Conservation (phyloP, 2,888 invertebrate genomes). For the Phaedon cochleariae region DNA sequence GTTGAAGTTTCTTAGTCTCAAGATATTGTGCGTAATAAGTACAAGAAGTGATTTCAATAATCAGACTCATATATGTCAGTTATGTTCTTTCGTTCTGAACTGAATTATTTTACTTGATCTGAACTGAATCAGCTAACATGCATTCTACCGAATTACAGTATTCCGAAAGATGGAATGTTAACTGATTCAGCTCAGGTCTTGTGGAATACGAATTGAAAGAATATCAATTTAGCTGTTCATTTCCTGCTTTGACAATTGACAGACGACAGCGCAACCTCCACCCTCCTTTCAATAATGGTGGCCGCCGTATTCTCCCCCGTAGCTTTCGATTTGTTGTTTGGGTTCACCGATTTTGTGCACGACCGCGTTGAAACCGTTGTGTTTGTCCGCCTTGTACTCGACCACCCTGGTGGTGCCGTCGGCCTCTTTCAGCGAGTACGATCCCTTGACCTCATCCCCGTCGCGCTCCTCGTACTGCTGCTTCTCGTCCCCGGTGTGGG, state of each 20-base stretch:
- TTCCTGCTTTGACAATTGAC: not conserved
- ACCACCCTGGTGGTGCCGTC: constrained; percentile 58
- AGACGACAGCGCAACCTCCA: not conserved
- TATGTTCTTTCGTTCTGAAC: too few species aligned
- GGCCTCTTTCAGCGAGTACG: constrained; percentile 67
- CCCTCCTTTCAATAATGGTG: constrained; percentile 37
- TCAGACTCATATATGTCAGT: too few species aligned
- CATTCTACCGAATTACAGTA: too few species aligned
- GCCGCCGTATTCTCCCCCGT: constrained; percentile 38
- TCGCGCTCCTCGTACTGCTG: constrained; percentile 68
- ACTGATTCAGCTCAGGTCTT: too few species aligned
- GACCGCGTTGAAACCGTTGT: constrained; percentile 50
- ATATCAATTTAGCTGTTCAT: too few species aligned
- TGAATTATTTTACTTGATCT: too few species aligned
- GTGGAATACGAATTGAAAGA: not conserved
- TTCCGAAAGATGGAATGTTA: too few species aligned
- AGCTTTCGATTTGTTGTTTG: constrained; percentile 30
- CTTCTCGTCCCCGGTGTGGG: constrained; percentile 51
- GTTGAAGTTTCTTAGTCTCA: too few species aligned
- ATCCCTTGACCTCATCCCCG: constrained; percentile 70
- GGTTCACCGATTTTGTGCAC: constrained; percentile 49
- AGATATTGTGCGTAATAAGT: too few species aligned
- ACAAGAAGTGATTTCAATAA: too few species aligned
- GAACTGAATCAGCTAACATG: too few species aligned
- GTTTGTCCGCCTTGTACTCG: constrained; percentile 51